Base-by-base conservation (phyloP, 2,888 invertebrate genomes). In the Dasysyrphus albostriatus region DNA sequence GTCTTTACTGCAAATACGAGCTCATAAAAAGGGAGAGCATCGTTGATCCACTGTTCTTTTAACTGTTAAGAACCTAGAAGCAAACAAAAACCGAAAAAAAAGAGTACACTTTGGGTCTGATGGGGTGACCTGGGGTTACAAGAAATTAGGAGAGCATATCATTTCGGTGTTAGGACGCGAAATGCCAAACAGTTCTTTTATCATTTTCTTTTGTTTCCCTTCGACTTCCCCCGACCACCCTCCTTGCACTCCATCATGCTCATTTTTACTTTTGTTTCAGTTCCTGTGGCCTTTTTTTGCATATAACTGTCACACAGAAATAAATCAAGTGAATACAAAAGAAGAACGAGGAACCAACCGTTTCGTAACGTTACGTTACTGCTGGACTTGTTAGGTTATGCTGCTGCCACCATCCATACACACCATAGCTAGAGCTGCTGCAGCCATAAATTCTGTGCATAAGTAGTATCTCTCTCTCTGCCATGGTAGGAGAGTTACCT, bases 391-490 rank as follows among this genome's bases (percentile, higher is more conserved):
- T 19, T 58, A 32, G 39, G 39, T 39, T 42, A 61, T 39, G 39
- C 14, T 59, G 37, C 37, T 10, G 19, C 58, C 32, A 14, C 24
- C 8, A 32, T 2, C 9, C 3, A 34, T 16, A 10, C 9, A 24
- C 9, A 47, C 19, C 59, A 85, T 76, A 12, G 42, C 42, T 29
- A 42, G 44, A 79, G 58, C 73, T 76, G 54, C 85, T 81, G 85
- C 85, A 87, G 87, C 83, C 87, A 87, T 87, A 87, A 87, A 87
- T 87, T 87, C 72, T 87, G 70, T 82, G 83, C 87, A 87, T 87
- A 87, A 87, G 87, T 87, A 87, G 87, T 87, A 87, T 87, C 69
- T 54, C 87, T 78, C 39, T 29, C 87, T 29, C 87, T 83, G 83
- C 83, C 87, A 83, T 65, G 70, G 65, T 65, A 65, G 24, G 1